These are phyloP conservation scores for Sesia bembeciformis DNA, from an alignment of 2,888 invertebrate genomes.

Conservation along the genomic window DNA sequence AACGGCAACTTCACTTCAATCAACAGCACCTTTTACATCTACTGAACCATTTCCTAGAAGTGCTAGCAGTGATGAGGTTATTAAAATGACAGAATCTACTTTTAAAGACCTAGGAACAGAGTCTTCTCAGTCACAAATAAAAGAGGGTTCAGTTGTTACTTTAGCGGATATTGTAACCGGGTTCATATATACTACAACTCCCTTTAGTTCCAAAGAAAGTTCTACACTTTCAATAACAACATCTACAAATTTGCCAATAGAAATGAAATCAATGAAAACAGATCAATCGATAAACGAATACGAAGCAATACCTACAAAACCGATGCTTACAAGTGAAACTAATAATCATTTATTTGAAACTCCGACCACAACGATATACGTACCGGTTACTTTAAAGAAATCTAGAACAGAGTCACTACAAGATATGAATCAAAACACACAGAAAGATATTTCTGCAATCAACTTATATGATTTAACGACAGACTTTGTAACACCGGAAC, in stretches of 20 bases:
- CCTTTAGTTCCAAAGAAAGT: background rate
- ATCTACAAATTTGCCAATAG: background rate
- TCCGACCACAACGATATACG: no score
- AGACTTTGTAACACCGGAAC: background rate
- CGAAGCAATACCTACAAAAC: no score
- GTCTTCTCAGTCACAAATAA: no score
- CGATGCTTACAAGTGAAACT: no score
- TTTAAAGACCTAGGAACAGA: no score
- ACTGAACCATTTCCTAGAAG: no score
- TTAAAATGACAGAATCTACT: no score
- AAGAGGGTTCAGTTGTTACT: background rate
- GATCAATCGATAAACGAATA: no score
- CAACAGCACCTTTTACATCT: background rate
- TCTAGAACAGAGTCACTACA: background rate
- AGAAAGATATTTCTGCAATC: slow-evolving; percentile 1
- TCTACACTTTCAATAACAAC: background rate
- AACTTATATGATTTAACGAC: background rate
- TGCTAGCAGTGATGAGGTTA: no score
- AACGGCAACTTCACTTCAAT: background rate
- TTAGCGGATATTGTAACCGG: background rate
- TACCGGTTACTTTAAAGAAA: no score
- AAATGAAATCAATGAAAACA: background rate
- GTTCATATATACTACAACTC: background rate
- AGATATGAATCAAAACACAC: background rate
- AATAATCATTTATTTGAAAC: no score